Percentiles rank a stretch among this genome's conserved stretches.
Evolutionary conservation across 2,113 vertebrate species (phyloP).

Genomic region (Dipodomys merriami): DNA sequence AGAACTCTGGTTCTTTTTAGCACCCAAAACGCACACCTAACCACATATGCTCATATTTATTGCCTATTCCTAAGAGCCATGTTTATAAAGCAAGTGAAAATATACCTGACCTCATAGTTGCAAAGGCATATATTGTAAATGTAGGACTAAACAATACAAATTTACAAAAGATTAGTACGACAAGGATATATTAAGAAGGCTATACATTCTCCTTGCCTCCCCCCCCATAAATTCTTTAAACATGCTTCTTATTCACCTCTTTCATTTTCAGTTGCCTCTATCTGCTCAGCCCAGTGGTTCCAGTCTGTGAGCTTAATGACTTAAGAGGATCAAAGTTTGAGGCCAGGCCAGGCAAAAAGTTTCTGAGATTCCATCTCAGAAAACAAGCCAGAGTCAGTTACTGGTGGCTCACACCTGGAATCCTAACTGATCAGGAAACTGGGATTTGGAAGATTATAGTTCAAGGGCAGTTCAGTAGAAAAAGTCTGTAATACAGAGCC

Average conservation of each 20-base stretch:
- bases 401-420: too few relatives aligned
- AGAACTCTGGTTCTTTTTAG: neutral
- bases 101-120: neutral
- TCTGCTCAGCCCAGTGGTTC: too few relatives aligned
- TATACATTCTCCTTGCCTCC: too few relatives aligned
- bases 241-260: neutral
- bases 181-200: neutral
- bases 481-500: too few relatives aligned
- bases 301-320: too few relatives aligned
- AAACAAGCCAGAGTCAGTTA: too few relatives aligned
- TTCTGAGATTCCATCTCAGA: too few relatives aligned
- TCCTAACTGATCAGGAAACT: too few relatives aligned
- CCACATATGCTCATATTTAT: neutral
- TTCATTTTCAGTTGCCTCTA: neutral
- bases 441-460: too few relatives aligned
- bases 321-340: too few relatives aligned
- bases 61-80: neutral
- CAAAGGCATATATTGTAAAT: neutral
- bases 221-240: neutral
- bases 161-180: neutral
- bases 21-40: neutral
- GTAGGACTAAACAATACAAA: neutral
- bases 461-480: too few relatives aligned
- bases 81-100: conserved; percentile 37
- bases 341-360: too few relatives aligned